Evolutionary conservation across 2,888 invertebrate species (phyloP).

Genomic region (Empis livida): DNA sequence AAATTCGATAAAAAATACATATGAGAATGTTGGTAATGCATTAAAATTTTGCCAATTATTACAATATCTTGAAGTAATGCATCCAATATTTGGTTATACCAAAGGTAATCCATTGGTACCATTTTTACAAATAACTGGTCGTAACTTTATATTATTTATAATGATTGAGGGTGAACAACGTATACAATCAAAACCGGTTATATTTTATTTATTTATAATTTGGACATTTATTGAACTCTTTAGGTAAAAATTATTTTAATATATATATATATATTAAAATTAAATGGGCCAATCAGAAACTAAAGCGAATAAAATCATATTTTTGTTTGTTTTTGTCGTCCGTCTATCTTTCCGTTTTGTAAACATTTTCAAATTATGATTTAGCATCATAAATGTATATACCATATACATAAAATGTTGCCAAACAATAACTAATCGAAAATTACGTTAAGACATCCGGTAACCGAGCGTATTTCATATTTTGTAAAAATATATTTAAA

Average conservation of each 20-base stretch:
- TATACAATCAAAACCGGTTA: conserved; percentile 75
- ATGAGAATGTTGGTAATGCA: conserved; percentile 58
- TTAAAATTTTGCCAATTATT: conserved; percentile 71
- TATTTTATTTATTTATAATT: conserved; percentile 74
- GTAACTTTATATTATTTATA: conserved; percentile 64
- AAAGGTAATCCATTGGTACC: conserved; percentile 61
- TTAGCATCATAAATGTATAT: no score
- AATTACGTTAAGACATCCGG: no score
- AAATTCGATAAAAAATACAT: conserved; percentile 55
- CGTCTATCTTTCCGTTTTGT: no score
- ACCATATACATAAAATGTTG: no score
- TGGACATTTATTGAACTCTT: conserved; percentile 77
- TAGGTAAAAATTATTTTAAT: conserved; percentile 40
- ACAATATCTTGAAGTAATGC: conserved; percentile 78
- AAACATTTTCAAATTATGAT: no score
- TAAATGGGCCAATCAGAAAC: no score
- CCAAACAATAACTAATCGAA: no score
- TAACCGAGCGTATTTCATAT: no score
- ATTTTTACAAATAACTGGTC: conserved; percentile 65
- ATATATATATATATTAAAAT: no score
- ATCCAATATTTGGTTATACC: conserved; percentile 80
- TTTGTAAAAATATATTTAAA: no score
- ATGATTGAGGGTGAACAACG: conserved; percentile 75
- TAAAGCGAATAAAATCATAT: no score
- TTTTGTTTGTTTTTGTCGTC: neutral